These are phyloP conservation scores for Nomada ferruginata DNA, from an alignment of 2,888 invertebrate genomes.

Conservation along the genomic window DNA sequence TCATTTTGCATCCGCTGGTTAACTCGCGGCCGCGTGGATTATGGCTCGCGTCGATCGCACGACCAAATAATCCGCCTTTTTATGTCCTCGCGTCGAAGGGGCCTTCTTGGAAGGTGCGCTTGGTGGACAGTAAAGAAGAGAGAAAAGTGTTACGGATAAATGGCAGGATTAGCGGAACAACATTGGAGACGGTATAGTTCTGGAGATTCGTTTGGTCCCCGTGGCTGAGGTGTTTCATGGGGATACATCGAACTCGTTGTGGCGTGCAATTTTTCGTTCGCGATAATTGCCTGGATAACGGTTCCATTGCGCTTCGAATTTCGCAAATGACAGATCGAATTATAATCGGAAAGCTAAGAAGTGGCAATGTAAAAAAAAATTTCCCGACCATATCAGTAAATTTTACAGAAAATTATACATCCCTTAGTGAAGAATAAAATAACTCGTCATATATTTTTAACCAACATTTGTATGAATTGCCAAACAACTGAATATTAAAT, in stretches of 20 bases:
- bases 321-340: too few relatives aligned
- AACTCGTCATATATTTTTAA: too few relatives aligned
- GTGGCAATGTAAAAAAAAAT: too few relatives aligned
- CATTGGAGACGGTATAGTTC: slow-evolving; percentile 56
- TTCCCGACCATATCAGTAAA: too few relatives aligned
- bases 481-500: too few relatives aligned
- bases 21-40: slow-evolving; percentile 69
- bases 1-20: slow-evolving; percentile 56
- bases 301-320: too few relatives aligned
- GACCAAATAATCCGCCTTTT: slow-evolving; percentile 77
- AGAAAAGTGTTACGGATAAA: slow-evolving; percentile 70
- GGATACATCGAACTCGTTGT: slow-evolving; percentile 48
- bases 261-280: background rate
- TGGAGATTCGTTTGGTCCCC: slow-evolving; percentile 28
- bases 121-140: slow-evolving; percentile 59
- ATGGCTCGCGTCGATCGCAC: slow-evolving; percentile 67
- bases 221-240: slow-evolving; percentile 6
- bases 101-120: slow-evolving; percentile 53
- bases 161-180: slow-evolving; percentile 61
- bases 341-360: too few relatives aligned
- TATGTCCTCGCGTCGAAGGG: slow-evolving; percentile 61
- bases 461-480: too few relatives aligned
- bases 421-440: too few relatives aligned
- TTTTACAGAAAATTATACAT: too few relatives aligned
- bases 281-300: too few relatives aligned